Base-by-base conservation (phyloP, 2,888 invertebrate genomes). In the Ethmia dodecea region DNA sequence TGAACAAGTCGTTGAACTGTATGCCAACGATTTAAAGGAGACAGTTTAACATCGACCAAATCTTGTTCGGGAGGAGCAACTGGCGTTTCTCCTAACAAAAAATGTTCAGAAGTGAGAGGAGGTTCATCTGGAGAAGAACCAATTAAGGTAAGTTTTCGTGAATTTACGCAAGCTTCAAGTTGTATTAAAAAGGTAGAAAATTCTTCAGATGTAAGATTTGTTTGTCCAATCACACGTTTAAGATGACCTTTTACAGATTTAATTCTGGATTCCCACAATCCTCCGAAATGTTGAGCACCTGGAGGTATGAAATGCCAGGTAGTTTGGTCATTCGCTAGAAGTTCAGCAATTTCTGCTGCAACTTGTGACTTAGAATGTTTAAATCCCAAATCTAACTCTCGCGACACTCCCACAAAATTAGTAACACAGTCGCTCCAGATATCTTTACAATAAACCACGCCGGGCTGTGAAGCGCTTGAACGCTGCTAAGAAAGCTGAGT, bases 91-190 rank as follows among this genome's bases (percentile, higher is more conserved):
- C 37, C 37, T 9, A 37, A 32, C n/a, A 68, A 40, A 39, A 63
- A 60, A 30, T 66, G 64, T 1, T 43, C 62, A 8, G 62, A 63
- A 1, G 54, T 63, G 3, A 66, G 40, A 2, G 55, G 53, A 3
- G n/a, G 5, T 1, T 53, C 53, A 12, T 37, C 39, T 1, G 52
- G 48, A 37, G 52, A 48, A 22, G 50, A 6, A 24, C 50, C 49
- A 22, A 52, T 20, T 30, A 45, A 42, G 3, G 36, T 33, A 16
- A 53, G 22, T 5, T 51, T 52, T 31, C 48, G 45, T 35, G 52
- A 55, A 27, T 55, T 50, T 8, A 52, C 44, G 27, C 52, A 28
- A 15, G 50, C 43, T 33, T 53, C 50, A 2, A 50, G 36, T 33
- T 52, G 49, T n/a, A 38, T 13, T 6, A 51, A 39, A 10, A 47